Conservation (phyloP, 2,888 invertebrate genomes). For the Dioctria linearis region DNA sequence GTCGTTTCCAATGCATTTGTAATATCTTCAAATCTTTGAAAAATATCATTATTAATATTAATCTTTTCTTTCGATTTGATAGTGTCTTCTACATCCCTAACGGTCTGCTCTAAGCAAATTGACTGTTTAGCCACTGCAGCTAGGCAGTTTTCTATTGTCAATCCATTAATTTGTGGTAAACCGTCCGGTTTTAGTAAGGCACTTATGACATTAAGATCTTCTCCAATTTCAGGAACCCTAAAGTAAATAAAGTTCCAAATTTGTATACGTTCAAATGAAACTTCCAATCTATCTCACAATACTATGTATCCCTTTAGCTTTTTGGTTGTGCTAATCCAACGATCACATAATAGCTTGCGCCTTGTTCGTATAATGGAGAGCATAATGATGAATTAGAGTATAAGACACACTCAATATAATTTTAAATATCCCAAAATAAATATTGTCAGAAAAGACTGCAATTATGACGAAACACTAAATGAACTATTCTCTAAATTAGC, state of each 20-base stretch:
- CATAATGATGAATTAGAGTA: too few relatives aligned
- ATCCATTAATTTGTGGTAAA: conserved; percentile 84
- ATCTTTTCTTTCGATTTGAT: conserved; percentile 70
- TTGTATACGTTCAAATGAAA: not conserved
- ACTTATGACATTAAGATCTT: conserved; percentile 84
- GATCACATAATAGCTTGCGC: not conserved
- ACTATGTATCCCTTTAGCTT: conserved; percentile 54
- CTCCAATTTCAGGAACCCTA: conserved; percentile 87
- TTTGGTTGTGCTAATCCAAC: conserved; percentile 26
- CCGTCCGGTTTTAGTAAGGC: conserved; percentile 79
- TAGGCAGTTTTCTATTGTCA: conserved; percentile 88
- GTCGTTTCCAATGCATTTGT: conserved; percentile 84
- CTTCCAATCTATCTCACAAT: conserved; percentile 38
- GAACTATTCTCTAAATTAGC: too few relatives aligned
- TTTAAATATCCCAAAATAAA: too few relatives aligned
- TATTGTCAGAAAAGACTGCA: too few relatives aligned
- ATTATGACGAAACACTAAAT: too few relatives aligned
- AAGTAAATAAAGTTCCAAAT: conserved; percentile 60
- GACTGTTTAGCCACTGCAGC: conserved; percentile 88
- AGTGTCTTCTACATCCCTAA: conserved; percentile 78
- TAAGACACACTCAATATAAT: too few relatives aligned
- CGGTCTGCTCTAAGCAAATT: conserved; percentile 84
- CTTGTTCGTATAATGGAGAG: too few relatives aligned
- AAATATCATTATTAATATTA: conserved; percentile 79
- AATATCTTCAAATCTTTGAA: conserved; percentile 82